Base-by-base conservation (phyloP, 2,888 invertebrate genomes). In the Allacma fusca region DNA sequence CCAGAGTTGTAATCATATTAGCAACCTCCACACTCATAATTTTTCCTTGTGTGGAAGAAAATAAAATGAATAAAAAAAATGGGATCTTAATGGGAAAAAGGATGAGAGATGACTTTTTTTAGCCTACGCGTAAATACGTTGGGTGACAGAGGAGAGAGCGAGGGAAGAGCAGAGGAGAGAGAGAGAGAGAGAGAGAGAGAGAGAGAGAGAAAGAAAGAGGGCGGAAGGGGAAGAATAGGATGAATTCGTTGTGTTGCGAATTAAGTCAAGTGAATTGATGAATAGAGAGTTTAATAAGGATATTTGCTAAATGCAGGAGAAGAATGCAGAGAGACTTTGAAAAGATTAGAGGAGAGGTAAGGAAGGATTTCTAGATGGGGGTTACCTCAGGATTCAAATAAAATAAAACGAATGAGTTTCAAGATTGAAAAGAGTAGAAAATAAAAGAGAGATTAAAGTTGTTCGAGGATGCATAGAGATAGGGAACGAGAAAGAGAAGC, bases 371-470 rank as follows among this genome's bases (percentile, higher is more conserved):
- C 23, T 40, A 62, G 69, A 44, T 62, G 34, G 28, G 28, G 29
- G 71, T 67, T 75, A 64, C 74, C 64, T 77, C 64, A 62, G 64
- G 62, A 62, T 77, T 70, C 75, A 57, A 62, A 68, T 26, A 40
- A 28, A 68, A 70, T 69, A 76, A 70, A 78, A 81, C 78, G 75
- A 76, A 79, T 74, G 78, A 80, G 74, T 78, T 78, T 79, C 75
- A 74, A 76, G 70, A 67, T 68, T 57, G 57, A 75, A 71, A 70
- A 67, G 72, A 70, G 65, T 44, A 65, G 72, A 74, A 74, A 74
- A 64, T 73, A 65, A 73, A 76, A 67, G 67, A 76, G 40, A 65
- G 62, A 65, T 69, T 76, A 74, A 74, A 71, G 57, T 71, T 71
- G 67, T 67, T 74, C 40, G 34, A 40, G 65, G 65, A 65, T 65